Base-by-base conservation (phyloP, 2,113 vertebrate species). In the Leucosticte australis region DNA sequence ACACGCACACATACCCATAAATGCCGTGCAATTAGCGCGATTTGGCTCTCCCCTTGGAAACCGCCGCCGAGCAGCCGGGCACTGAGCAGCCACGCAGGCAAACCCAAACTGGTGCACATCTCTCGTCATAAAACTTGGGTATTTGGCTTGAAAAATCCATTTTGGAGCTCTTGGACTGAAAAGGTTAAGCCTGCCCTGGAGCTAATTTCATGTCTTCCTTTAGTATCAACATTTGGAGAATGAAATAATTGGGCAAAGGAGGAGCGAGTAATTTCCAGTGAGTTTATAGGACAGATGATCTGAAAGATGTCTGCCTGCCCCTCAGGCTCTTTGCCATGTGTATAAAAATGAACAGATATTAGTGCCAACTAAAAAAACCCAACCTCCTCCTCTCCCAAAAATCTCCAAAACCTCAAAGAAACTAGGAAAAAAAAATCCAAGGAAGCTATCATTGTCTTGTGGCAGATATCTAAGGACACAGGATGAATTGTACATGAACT, bases 161-260 rank as follows among this genome's bases (percentile, higher is more conserved):
- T 92, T 93, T 87, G 46, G 50, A 94, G 55, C 47, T 87, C 55
- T 86, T 55, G 63, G 41, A 49, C 53, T 89, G 39, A 80, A 86
- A 94, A 95, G 71, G 68, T 90, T 89, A 94, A 94, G 42, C 62
- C 24, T 70, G 47, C 86, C 95, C 89, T 86, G 82, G 30, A 91
- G 92, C 55, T 31, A 59, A 17, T 90, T 91, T 85, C 71, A 68
- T 88, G 59, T 65, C 63, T 90, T 91, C 47, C 78, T 88, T 90
- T 59, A 92, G 24, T 74, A 76, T 74, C 71, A 86, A 59, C 68
- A 81, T 92, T 87, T 88, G 59, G 87, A 74, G 70, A 76, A 91
- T 81, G 50, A 78, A 93, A 88, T 90, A 93, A 90, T 87, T 86
- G 95, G 90, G 71, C 56, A 84, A 83, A 88, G 50, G 39, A 93